A percentile compares a stretch with the other conserved stretches of the same genome.
phyloP scores from a whole-genome alignment of 2,888 invertebrate genomes.

The Mactromeris polynyma region DNA sequence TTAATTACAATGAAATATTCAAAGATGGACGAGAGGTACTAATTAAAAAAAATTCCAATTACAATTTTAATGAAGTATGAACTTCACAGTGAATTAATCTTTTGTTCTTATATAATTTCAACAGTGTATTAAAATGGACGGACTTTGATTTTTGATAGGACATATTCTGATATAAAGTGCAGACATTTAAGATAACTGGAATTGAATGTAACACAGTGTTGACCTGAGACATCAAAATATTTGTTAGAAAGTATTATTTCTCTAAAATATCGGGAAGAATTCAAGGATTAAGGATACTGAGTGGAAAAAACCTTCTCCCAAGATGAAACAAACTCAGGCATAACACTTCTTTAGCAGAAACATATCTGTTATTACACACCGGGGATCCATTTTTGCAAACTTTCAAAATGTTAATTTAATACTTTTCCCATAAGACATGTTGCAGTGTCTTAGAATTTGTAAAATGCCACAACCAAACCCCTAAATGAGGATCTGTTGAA shows the following conservation, averaged over 20 bases:
- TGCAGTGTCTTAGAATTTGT: slow-evolving; percentile 49
- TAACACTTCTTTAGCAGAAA: slow-evolving; percentile 37
- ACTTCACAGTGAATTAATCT: neutral
- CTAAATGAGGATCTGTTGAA: slow-evolving; percentile 38
- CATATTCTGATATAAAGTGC: neutral
- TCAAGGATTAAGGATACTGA: slow-evolving; percentile 12
- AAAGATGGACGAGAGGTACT: neutral
- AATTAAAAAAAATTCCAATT: too few relatives aligned
- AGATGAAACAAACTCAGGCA: slow-evolving; percentile 15
- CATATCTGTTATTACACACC: slow-evolving; percentile 44
- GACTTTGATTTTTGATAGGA: neutral
- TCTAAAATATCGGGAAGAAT: neutral
- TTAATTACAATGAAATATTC: neutral
- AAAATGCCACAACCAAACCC: slow-evolving; percentile 19
- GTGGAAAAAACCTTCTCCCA: slow-evolving; percentile 5
- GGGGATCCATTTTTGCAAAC: slow-evolving; percentile 45
- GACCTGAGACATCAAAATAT: slow-evolving; percentile 11
- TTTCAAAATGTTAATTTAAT: slow-evolving; percentile 62
- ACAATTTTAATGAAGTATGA: too few relatives aligned
- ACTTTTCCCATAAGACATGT: slow-evolving; percentile 48
- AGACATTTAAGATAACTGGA: neutral
- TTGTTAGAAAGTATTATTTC: slow-evolving; percentile 1
- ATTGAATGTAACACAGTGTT: neutral
- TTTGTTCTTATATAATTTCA: neutral
- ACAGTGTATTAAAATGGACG: neutral